phyloP scores from a whole-genome alignment of 2,113 vertebrate species.

The Boleophthalmus pectinirostris region DNA sequence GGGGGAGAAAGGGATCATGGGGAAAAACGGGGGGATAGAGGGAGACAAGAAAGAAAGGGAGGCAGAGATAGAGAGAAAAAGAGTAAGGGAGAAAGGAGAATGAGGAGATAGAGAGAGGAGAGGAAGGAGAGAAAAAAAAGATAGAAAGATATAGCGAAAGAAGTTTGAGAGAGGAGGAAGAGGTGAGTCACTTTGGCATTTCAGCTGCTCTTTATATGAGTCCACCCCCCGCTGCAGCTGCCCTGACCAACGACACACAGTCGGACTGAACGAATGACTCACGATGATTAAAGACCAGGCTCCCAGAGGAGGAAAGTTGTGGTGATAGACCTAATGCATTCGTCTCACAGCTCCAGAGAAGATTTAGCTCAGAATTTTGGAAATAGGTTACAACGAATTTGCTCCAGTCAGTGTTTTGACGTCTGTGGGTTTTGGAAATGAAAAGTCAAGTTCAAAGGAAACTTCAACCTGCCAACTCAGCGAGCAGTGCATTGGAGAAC shows the following conservation, averaged over 20 bases:
- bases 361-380: constrained; percentile 9
- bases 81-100: too few relatives aligned
- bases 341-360: constrained; percentile 15
- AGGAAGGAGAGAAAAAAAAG: too few relatives aligned
- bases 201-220: constrained; percentile 65
- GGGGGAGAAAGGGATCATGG: too few relatives aligned
- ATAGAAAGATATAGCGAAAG: too few relatives aligned
- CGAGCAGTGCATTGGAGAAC: background rate
- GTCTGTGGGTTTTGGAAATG: background rate
- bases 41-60: too few relatives aligned
- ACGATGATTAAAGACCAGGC: constrained; percentile 34
- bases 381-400: background rate
- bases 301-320: constrained; percentile 23
- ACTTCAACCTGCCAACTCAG: background rate
- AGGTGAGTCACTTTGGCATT: constrained; percentile 19
- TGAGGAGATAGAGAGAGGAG: too few relatives aligned
- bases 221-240: constrained; percentile 29
- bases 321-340: constrained; percentile 18
- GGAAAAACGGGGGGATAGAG: too few relatives aligned
- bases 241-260: constrained; percentile 18
- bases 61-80: too few relatives aligned
- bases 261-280: constrained; percentile 23
- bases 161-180: too few relatives aligned
- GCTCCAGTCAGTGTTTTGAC: background rate
- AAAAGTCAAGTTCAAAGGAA: background rate